Evolutionary conservation across 2,888 invertebrate species (phyloP).

Genomic region (Strigamia crassipes): DNA sequence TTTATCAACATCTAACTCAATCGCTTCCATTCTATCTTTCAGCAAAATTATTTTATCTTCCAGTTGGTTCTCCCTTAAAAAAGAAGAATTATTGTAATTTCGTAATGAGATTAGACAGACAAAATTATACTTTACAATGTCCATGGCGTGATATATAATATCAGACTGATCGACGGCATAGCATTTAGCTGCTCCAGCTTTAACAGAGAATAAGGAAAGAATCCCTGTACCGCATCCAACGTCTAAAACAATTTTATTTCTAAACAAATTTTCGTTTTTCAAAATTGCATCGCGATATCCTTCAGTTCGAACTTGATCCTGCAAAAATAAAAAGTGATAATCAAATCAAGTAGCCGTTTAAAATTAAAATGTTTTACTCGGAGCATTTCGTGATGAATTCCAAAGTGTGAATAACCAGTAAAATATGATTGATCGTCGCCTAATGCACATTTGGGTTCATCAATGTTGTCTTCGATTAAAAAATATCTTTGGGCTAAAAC

Average conservation of each 20-base stretch:
- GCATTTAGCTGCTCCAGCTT: conserved; percentile 83
- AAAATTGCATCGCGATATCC: conserved; percentile 84
- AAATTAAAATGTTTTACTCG: conserved; percentile 64
- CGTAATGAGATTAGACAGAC: neutral
- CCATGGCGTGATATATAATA: conserved; percentile 61
- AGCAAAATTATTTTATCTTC: conserved; percentile 74
- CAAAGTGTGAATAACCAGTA: conserved; percentile 81
- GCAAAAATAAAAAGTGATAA: conserved; percentile 67
- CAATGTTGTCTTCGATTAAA: neutral
- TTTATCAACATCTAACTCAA: conserved; percentile 72
- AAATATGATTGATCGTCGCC: conserved; percentile 70
- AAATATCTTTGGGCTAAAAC: conserved; percentile 21
- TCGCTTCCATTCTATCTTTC: conserved; percentile 85
- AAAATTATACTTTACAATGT: conserved; percentile 59
- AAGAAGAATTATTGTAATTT: conserved; percentile 48
- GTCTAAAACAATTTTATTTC: conserved; percentile 72
- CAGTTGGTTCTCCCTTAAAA: conserved; percentile 73
- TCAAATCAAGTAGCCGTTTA: too few relatives aligned
- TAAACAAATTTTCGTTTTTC: conserved; percentile 71
- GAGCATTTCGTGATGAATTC: conserved; percentile 93
- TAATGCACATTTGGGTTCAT: neutral
- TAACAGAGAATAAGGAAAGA: conserved; percentile 84
- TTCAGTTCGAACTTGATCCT: conserved; percentile 82
- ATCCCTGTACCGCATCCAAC: conserved; percentile 69
- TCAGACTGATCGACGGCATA: conserved; percentile 62